A percentile compares a stretch with the other conserved stretches of the same genome.
These are phyloP conservation scores for Oreortyx pictus DNA, from an alignment of 2,797 vertebrate species.

Conservation along the genomic window DNA sequence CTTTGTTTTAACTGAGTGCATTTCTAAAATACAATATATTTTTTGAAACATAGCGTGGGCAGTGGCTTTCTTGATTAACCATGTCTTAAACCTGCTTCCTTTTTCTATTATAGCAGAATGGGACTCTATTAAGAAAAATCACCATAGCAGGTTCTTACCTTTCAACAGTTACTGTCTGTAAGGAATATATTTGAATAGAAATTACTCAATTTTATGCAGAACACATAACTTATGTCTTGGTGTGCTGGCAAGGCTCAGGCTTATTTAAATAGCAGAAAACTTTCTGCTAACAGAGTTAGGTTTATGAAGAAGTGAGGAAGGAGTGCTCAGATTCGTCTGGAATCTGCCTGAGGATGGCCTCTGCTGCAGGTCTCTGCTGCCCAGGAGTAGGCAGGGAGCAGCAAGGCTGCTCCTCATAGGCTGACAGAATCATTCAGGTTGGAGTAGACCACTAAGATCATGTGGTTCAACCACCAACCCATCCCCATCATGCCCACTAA, in stretches of 20 bases:
- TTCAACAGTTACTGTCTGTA: background rate
- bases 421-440: too few relatives aligned
- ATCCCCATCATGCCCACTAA: too few relatives aligned
- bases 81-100: background rate
- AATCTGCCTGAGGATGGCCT: too few relatives aligned
- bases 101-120: background rate
- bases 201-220: background rate
- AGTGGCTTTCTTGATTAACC: background rate
- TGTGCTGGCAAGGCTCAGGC: background rate
- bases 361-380: too few relatives aligned
- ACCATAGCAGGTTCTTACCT: background rate
- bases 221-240: background rate
- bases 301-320: background rate
- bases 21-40: constrained; percentile 4
- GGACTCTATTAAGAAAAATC: background rate
- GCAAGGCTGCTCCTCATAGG: too few relatives aligned
- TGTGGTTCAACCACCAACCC: too few relatives aligned
- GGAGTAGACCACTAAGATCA: too few relatives aligned
- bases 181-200: background rate
- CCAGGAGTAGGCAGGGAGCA: background rate
- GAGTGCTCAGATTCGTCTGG: background rate
- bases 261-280: background rate
- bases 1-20: background rate
- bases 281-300: background rate
- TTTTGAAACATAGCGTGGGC: background rate